Evolutionary conservation across 2,888 invertebrate genomes (phyloP).

Genomic region (Laothoe populi): DNA sequence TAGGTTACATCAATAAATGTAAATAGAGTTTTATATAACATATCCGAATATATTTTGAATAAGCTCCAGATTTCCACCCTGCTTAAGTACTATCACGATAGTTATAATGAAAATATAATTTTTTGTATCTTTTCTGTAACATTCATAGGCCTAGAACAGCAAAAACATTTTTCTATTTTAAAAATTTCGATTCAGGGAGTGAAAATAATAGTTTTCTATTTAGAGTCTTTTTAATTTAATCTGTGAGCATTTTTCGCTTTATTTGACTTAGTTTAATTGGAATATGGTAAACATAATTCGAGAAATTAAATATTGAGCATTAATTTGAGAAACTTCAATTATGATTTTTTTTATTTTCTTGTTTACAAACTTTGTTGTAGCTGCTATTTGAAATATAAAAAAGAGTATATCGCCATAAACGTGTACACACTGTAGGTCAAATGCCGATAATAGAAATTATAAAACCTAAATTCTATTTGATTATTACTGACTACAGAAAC

Average conservation of each 20-base stretch:
- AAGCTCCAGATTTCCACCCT: conserved; percentile 7
- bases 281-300: too few relatives aligned
- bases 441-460: background rate
- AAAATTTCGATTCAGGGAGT: background rate
- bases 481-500: conserved; percentile 37
- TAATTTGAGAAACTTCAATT: background rate
- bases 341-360: background rate
- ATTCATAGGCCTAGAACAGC: background rate
- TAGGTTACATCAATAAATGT: conserved; percentile 1
- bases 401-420: background rate
- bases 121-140: background rate
- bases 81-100: background rate
- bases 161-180: background rate
- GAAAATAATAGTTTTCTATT: too few relatives aligned
- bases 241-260: background rate
- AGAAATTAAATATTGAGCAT: too few relatives aligned
- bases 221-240: too few relatives aligned
- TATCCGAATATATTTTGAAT: conserved; percentile 2
- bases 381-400: background rate
- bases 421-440: background rate
- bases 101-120: background rate
- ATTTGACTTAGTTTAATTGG: too few relatives aligned
- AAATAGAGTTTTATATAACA: background rate
- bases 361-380: background rate
- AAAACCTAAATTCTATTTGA: background rate